Evolutionary conservation across 92 coral and sea anemone species (phyloP).

Genomic region (Meandrina meandrites): DNA sequence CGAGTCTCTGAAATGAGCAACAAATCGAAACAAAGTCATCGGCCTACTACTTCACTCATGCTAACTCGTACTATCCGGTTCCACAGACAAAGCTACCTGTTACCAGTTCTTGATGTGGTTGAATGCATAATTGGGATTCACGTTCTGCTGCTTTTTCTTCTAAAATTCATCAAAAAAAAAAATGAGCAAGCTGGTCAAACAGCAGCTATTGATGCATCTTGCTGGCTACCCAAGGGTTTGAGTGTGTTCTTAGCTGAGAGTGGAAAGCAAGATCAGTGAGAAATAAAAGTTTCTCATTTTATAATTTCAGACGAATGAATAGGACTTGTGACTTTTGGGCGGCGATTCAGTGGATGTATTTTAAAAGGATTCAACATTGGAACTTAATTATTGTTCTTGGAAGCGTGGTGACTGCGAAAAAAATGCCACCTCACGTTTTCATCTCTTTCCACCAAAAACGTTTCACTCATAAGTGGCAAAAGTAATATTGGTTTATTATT

Average conservation of each 20-base stretch:
- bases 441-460: no score
- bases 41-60: conserved; percentile 38
- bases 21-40: conserved; percentile 41
- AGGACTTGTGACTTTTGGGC: no score
- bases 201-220: conserved; percentile 59
- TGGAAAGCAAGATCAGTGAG: conserved; percentile 48
- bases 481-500: no score
- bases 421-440: no score
- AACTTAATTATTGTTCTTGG: no score
- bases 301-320: no score
- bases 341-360: no score
- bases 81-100: conserved; percentile 28
- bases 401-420: no score
- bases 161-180: conserved; percentile 10
- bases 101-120: background rate
- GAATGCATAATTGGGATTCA: conserved; percentile 41
- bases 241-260: conserved; percentile 4
- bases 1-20: conserved; percentile 43
- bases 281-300: no score
- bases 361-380: no score
- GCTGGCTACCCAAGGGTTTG: conserved; percentile 61
- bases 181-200: conserved; percentile 27
- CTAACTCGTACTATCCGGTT: conserved; percentile 43
- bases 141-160: conserved; percentile 43
- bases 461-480: no score